Percentiles rank a stretch among this genome's conserved stretches.
These are phyloP conservation scores for Tanytarsus gracilentus DNA, from an alignment of 2,888 invertebrate species.

Conservation along the genomic window DNA sequence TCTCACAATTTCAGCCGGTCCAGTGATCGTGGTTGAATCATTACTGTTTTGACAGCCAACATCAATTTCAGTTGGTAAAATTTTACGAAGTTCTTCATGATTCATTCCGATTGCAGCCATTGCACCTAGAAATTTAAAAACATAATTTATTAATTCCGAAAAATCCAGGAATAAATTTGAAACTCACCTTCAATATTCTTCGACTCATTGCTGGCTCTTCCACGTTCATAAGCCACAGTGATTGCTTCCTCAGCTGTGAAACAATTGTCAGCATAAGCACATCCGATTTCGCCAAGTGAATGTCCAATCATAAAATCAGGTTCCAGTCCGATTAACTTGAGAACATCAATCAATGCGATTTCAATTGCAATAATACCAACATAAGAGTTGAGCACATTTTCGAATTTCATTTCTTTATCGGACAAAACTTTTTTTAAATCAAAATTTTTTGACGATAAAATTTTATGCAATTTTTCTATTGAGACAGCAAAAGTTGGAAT, in stretches of 20 bases:
- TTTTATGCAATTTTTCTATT: slow-evolving; percentile 54
- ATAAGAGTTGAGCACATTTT: slow-evolving; percentile 61
- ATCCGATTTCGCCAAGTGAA: slow-evolving; percentile 85
- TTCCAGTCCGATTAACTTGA: slow-evolving; percentile 46
- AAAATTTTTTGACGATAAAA: slow-evolving; percentile 54
- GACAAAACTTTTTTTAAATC: slow-evolving; percentile 55
- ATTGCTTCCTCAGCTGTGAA: slow-evolving; percentile 74
- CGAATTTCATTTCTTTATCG: slow-evolving; percentile 53
- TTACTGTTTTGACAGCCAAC: slow-evolving; percentile 74
- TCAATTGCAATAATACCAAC: slow-evolving; percentile 69
- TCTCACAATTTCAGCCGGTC: slow-evolving; percentile 56
- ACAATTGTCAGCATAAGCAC: slow-evolving; percentile 83
- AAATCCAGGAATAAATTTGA: too few relatives aligned
- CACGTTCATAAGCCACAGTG: slow-evolving; percentile 67
- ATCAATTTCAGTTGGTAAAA: slow-evolving; percentile 56
- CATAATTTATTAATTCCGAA: too few relatives aligned
- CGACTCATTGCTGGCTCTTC: slow-evolving; percentile 57
- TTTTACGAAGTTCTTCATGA: slow-evolving; percentile 42
- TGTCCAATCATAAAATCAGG: slow-evolving; percentile 55
- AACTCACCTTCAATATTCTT: slow-evolving; percentile 56
- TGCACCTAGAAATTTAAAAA: too few relatives aligned
- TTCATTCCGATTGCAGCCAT: slow-evolving; percentile 72
- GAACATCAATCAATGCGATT: slow-evolving; percentile 47
- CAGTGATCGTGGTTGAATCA: slow-evolving; percentile 74
- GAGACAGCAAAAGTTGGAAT: slow-evolving; percentile 60